These are phyloP conservation scores for Eristalis tenax DNA, from an alignment of 2,888 invertebrate genomes.

Conservation along the genomic window DNA sequence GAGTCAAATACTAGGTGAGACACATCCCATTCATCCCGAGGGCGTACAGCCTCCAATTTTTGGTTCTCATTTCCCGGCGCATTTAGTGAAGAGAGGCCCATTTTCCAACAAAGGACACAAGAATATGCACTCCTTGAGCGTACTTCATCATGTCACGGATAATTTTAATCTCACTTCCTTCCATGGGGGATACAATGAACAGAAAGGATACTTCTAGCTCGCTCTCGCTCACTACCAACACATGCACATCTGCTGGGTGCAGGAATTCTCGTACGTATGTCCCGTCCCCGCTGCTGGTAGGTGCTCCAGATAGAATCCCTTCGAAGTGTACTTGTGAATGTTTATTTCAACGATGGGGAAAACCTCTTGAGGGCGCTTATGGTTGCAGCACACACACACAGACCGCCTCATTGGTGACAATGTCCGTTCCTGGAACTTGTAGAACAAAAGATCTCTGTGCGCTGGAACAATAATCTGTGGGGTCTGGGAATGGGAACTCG, in stretches of 20 bases:
- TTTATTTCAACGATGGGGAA: constrained; percentile 66
- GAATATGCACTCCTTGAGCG: constrained; percentile 53
- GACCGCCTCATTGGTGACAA: constrained; percentile 26
- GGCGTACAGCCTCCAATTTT: constrained; percentile 23
- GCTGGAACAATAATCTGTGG: constrained; percentile 50
- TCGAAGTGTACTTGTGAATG: constrained; percentile 68
- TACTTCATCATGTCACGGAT: constrained; percentile 70
- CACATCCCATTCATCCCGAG: neutral
- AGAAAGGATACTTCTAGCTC: constrained; percentile 50
- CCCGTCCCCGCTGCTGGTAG: neutral
- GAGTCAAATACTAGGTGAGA: constrained; percentile 2
- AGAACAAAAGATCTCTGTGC: constrained; percentile 61
- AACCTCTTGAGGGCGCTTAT: constrained; percentile 60
- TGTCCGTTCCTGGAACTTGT: constrained; percentile 52
- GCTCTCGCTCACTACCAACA: constrained; percentile 32
- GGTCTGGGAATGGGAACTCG: constrained; percentile 6
- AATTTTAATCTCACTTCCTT: constrained; percentile 71
- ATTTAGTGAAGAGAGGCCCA: constrained; percentile 61
- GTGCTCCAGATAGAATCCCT: constrained; percentile 68
- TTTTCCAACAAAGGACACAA: constrained; percentile 58
- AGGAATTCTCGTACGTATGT: neutral
- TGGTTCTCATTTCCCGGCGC: constrained; percentile 59
- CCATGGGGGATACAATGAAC: constrained; percentile 58
- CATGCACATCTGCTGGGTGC: constrained; percentile 24
- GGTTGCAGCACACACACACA: constrained; percentile 43